Conservation (phyloP, 1,140 invertebrate genomes). For the Nasonia giraulti region DNA sequence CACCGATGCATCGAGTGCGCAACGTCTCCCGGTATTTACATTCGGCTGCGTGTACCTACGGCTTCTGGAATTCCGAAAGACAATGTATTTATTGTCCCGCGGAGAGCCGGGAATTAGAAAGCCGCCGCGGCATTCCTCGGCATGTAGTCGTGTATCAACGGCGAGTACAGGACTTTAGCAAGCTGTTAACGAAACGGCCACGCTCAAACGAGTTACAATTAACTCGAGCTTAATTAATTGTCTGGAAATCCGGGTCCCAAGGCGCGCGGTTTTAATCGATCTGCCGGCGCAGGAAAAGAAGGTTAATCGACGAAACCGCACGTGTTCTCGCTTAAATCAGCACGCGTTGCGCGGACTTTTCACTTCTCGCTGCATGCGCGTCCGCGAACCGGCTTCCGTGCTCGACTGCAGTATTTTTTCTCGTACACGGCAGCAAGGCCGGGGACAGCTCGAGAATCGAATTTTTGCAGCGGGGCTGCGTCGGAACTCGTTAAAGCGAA, state of each 20-base stretch:
- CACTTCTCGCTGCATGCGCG: no score
- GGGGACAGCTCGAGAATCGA: neutral
- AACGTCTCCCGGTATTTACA: no score
- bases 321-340: neutral
- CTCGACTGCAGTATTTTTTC: no score
- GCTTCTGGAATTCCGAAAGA: neutral
- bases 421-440: no score
- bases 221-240: neutral
- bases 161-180: no score
- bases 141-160: neutral
- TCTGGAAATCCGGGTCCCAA: no score
- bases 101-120: neutral
- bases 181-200: neutral
- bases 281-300: neutral
- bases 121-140: neutral
- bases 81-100: neutral
- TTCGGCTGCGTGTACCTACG: no score
- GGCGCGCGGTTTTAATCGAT: no score
- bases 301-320: neutral
- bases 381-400: no score
- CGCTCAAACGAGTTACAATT: neutral
- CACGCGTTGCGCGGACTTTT: no score
- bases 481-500: slow-evolving; percentile 17
- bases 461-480: neutral
- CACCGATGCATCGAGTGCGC: no score